Conservation (phyloP, 2,113 vertebrate genomes). For the Siniperca knerii region DNA sequence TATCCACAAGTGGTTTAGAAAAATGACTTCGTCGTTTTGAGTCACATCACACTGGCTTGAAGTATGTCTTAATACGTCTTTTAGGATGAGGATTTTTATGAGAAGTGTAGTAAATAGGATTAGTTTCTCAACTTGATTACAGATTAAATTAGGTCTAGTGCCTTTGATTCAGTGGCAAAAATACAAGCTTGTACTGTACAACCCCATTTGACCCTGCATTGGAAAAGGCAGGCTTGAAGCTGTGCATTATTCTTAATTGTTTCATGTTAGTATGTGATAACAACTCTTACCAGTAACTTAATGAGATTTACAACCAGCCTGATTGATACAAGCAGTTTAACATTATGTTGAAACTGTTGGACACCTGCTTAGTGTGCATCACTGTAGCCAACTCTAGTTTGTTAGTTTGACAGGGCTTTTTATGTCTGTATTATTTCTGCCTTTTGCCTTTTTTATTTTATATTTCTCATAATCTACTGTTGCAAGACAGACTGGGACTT, state of each 20-base stretch:
- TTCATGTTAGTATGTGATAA: background rate
- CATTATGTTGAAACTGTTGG: background rate
- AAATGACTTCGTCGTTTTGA: background rate
- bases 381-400: background rate
- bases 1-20: background rate
- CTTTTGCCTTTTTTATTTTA: background rate
- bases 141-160: slow-evolving; percentile 30
- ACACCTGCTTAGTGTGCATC: slow-evolving; percentile 13
- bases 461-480: slow-evolving; percentile 1
- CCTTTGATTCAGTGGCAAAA: slow-evolving; percentile 27
- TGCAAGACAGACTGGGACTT: background rate
- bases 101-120: background rate
- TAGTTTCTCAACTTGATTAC: background rate
- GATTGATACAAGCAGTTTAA: background rate
- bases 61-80: background rate
- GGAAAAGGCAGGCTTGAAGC: background rate
- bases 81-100: background rate
- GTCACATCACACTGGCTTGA: background rate
- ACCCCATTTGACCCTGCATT: slow-evolving; percentile 2
- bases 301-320: slow-evolving; percentile 16
- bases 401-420: slow-evolving; percentile 2
- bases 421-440: slow-evolving; percentile 17
- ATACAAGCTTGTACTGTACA: background rate
- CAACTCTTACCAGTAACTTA: background rate
- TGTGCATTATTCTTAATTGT: background rate